phyloP scores from a whole-genome alignment of 2,797 vertebrate genomes.

The Cynopterus sphinx region DNA sequence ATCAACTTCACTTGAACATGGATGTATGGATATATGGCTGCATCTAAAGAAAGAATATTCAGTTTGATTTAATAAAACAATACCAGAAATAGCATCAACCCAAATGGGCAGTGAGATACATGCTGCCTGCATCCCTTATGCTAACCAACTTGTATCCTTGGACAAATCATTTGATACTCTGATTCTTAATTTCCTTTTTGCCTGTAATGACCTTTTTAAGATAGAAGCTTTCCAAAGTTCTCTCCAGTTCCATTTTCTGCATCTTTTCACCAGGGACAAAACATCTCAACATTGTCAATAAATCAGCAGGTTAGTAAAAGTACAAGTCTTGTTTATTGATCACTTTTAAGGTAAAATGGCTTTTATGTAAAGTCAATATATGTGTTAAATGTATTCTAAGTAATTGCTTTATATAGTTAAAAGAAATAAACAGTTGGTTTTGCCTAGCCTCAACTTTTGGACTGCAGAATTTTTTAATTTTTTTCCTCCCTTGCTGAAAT shows the following conservation, averaged over 20 bases:
- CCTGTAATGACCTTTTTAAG: neutral
- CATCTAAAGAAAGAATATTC: neutral
- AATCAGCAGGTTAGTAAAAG: conserved; percentile 47
- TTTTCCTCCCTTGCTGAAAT: neutral
- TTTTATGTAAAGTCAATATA: conserved; percentile 58
- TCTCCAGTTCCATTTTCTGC: neutral
- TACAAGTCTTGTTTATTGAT: conserved; percentile 59
- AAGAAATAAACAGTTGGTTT: neutral
- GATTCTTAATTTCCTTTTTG: neutral
- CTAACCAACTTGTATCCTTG: neutral
- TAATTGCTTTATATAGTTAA: conserved; percentile 38
- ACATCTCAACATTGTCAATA: conserved; percentile 61
- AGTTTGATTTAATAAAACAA: neutral
- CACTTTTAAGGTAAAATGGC: conserved; percentile 15
- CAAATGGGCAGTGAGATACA: neutral
- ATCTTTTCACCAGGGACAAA: conserved; percentile 40
- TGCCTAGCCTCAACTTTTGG: neutral
- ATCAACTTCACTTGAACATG: neutral
- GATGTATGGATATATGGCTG: neutral
- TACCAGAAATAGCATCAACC: neutral
- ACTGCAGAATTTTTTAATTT: neutral
- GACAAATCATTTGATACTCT: neutral
- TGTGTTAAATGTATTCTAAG: conserved; percentile 42
- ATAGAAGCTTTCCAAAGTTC: conserved; percentile 7
- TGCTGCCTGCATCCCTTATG: neutral